Evolutionary conservation across 1,140 invertebrate genomes (phyloP), one percentile per base, ranked within the genome.

Genomic region (Drosophila kikkawai): DNA sequence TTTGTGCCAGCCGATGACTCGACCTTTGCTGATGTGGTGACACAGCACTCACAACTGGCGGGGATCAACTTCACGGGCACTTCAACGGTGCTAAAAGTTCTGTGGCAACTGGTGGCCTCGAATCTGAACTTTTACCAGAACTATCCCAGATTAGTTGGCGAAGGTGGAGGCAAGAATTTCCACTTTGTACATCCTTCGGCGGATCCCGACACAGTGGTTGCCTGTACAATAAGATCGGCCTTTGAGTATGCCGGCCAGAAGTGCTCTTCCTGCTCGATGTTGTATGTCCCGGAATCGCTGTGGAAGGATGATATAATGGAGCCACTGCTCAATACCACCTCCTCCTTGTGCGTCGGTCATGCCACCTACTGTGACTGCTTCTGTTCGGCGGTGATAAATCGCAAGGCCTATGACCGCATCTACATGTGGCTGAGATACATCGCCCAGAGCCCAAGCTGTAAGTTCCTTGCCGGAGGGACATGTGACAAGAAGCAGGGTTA

Each of bases 101-200:
- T 99, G 2, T 99, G 98, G 98, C 95, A 95, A 75, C 96, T 97
- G 94, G 97, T 99, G 51, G 98, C 97, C 9, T 93, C 97, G 45
- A 99, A 99, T 91, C 94, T 99, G 4, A 94, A 95, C 41, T 95
- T 93, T 0, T 99, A 99, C 92, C 94, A 93, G 53, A 98, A 97
- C 88, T 99, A 98, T 93, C 99, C 99, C 0, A 95, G 98, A 70
- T 93, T 99, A 2, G 96, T 99, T 71, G 97, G 97, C 67, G 99
- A 99, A 47, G 99, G 98, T 93, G 99, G 99, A 12, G 99, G 99
- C 1, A 99, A 99, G 93, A 99, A 99, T 93, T 99, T 97, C 93
- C 99, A 99, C 87, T 99, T 99, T 91, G 94, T 99, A 8, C 99
- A 99, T 93, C 94, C 96, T 0, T 96, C 97, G 29, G 99, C 98